Base-by-base conservation (phyloP, 2,888 invertebrate genomes). In the Dioctria rufipes region DNA sequence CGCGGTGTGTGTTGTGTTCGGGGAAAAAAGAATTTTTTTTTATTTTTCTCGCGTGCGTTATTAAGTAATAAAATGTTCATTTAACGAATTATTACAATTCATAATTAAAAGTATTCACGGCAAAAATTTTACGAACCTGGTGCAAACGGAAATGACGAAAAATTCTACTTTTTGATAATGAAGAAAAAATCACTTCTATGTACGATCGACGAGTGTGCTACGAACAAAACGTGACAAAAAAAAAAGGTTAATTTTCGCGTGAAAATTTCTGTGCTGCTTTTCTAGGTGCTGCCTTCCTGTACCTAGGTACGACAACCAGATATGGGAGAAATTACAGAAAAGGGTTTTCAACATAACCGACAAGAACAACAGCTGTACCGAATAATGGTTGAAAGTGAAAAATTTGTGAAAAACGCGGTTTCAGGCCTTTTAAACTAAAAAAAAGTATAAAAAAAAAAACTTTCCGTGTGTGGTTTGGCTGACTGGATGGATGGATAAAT, bases 1-100 rank as follows among this genome's bases (percentile, higher is more conserved):
- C 73, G 73, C 75, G 73, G 80, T 80, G 80, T 80, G 80, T 80
- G 80, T 73, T 80, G 71, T 73, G 42, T 54, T 65, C 66, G 73
- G 75, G 66, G 63, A 65, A 80, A 80, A 66, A 75, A 42, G 63
- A 79, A 77, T 37, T 60, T 37, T 69, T 80, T 75, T 80, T 66
- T 39, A 49, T 65, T 65, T 66, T 78, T 66, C 63, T 75, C 75
- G 75, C 75, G 61, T 75, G 51, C 58, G 58, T 75, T 75, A 60
- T 43, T 25, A 63, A 40, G 51, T 39, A 78, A 78, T 65, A 78
- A 78, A 46, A 78, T 39, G 25, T 42, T 51, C n/a, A 25, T 78
- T 37, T 8, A 60, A 43, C 5, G 13, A 60, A 58, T 75, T 60
- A 37, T 3, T 25, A 60, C 6, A 43, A 60, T 75, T 43, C 60